Evolutionary conservation across 2,888 invertebrate genomes (phyloP).

Genomic region (Anoplius nigerrimus): DNA sequence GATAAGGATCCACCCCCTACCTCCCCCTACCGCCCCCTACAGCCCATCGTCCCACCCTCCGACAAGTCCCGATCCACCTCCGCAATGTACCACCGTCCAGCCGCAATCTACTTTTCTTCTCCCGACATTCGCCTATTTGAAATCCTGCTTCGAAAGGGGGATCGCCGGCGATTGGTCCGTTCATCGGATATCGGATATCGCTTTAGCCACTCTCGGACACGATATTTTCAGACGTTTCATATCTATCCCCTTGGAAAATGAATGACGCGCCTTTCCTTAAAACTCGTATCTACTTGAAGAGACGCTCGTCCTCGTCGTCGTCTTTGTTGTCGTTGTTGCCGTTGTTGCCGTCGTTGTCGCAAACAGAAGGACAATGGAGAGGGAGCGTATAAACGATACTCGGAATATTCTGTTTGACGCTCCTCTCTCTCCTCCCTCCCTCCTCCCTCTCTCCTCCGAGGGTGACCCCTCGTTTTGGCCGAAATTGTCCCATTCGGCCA

Average conservation of each 20-base stretch:
- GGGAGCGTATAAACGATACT: too few relatives aligned
- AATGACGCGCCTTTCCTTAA: background rate
- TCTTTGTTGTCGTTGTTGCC: too few relatives aligned
- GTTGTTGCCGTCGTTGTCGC: too few relatives aligned
- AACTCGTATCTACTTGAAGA: background rate
- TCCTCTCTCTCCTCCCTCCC: constrained; percentile 2
- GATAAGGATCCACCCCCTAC: constrained; percentile 58
- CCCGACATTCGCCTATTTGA: constrained; percentile 5
- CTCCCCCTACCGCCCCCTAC: constrained; percentile 61
- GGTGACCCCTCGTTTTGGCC: constrained; percentile 21
- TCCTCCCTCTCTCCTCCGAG: constrained; percentile 23
- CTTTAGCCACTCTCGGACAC: constrained; percentile 28
- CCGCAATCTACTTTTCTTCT: constrained; percentile 6
- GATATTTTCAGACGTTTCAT: too few relatives aligned
- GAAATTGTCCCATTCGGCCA: constrained; percentile 13
- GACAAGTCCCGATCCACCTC: constrained; percentile 15
- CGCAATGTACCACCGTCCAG: constrained; percentile 24
- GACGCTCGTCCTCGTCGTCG: background rate
- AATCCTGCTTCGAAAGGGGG: constrained; percentile 39
- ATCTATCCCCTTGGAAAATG: too few relatives aligned
- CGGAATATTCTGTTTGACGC: constrained; percentile 3
- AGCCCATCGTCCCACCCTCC: constrained; percentile 17
- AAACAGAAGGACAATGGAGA: too few relatives aligned
- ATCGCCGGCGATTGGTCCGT: constrained; percentile 34
- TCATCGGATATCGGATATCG: constrained; percentile 41